These are phyloP conservation scores for Aldabrachelys gigantea DNA, from an alignment of 2,113 vertebrate species.

Conservation along the genomic window DNA sequence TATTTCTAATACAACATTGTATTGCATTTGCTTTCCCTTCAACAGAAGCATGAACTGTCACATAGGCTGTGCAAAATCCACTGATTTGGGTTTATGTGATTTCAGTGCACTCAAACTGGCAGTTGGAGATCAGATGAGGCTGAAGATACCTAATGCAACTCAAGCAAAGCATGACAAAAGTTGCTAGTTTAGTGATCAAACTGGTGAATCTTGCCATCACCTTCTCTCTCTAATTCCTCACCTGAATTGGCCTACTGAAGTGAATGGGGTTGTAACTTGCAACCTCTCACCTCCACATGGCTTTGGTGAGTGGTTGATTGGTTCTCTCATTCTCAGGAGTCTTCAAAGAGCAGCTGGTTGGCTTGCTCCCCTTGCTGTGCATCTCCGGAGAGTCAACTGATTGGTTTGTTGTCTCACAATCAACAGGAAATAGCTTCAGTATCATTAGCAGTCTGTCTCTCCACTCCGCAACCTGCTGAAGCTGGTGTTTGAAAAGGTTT, in stretches of 20 bases:
- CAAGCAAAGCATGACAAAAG: background rate
- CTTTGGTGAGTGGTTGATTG: background rate
- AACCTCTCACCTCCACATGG: background rate
- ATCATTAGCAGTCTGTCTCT: background rate
- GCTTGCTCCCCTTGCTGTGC: background rate
- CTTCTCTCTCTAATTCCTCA: background rate
- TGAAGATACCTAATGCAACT: background rate
- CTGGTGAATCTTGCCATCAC: background rate
- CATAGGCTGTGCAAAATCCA: background rate
- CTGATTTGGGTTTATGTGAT: background rate
- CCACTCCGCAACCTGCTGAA: background rate
- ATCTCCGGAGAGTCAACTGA: background rate
- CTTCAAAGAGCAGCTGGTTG: background rate
- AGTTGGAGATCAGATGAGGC: background rate
- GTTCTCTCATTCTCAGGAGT: background rate
- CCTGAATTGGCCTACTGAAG: background rate
- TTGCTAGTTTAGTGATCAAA: background rate
- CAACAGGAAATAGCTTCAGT: background rate
- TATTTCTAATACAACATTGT: conserved; percentile 15
- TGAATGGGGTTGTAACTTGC: background rate
- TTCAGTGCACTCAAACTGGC: background rate
- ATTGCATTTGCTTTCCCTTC: background rate
- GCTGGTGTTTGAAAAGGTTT: background rate
- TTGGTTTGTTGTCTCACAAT: background rate
- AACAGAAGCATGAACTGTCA: background rate